Percentiles rank a stretch among this genome's conserved stretches.
Evolutionary conservation across 2,888 invertebrate genomes (phyloP).

Genomic region (Eupithecia insigniata): DNA sequence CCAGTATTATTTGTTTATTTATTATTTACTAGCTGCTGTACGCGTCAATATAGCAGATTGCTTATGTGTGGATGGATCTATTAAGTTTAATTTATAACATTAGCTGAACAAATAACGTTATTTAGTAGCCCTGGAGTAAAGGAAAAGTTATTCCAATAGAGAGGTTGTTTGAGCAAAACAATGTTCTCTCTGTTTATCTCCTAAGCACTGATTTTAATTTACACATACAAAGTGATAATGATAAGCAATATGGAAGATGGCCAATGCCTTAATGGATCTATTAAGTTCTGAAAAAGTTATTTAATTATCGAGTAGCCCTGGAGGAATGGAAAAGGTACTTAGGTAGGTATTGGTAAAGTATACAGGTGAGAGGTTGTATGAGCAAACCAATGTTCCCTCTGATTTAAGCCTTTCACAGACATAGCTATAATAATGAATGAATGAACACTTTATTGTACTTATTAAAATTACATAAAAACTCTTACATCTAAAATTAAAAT

Average conservation of each 20-base stretch:
- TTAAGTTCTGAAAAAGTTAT: neutral
- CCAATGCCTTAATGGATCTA: neutral
- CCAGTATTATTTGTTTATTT: neutral
- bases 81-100: neutral
- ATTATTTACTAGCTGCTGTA: too few species aligned
- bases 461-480: too few species aligned
- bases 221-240: neutral
- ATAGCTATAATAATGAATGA: too few species aligned
- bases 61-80: neutral
- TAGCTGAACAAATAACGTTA: neutral
- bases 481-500: too few species aligned
- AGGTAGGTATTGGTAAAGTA: too few species aligned
- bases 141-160: neutral
- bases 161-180: too few species aligned
- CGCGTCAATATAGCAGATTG: constrained; percentile 6
- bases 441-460: too few species aligned
- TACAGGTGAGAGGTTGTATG: neutral
- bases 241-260: constrained; percentile 1
- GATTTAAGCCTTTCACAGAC: too few species aligned
- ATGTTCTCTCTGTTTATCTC: too few species aligned
- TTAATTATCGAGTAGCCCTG: neutral
- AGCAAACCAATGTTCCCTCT: neutral
- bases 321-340: neutral
- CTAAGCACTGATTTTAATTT: neutral
- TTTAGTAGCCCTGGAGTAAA: neutral